Evolutionary conservation across 2,113 vertebrate genomes (phyloP).

Genomic region (Gopherus evgoodei): DNA sequence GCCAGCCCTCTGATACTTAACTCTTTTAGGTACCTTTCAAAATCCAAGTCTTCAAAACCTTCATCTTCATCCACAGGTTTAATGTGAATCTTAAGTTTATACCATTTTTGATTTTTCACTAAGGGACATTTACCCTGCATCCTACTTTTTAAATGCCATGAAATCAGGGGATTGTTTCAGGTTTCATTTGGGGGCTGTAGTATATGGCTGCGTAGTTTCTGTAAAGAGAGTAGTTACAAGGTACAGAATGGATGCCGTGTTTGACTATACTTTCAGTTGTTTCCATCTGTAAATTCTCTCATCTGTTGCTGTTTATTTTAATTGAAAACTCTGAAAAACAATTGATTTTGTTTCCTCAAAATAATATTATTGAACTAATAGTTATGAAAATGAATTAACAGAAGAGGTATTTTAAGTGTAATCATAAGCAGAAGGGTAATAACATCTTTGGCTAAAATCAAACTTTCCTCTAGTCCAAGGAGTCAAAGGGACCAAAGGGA

Average conservation of each 20-base stretch:
- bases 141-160: neutral
- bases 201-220: neutral
- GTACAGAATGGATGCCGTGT: neutral
- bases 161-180: neutral
- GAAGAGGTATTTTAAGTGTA: neutral
- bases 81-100: neutral
- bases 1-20: neutral
- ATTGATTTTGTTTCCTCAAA: neutral
- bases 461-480: neutral
- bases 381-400: neutral
- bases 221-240: neutral
- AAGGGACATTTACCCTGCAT: neutral
- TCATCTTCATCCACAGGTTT: neutral
- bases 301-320: neutral
- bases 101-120: neutral
- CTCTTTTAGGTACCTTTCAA: neutral
- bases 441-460: neutral
- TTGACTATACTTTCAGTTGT: neutral
- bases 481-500: neutral
- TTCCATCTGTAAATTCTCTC: neutral
- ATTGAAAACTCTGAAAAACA: neutral
- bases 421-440: neutral
- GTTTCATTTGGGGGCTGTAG: neutral
- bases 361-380: neutral
- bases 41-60: neutral